These are phyloP conservation scores for Malacosoma neustria DNA, from an alignment of 2,888 invertebrate species.

Conservation along the genomic window DNA sequence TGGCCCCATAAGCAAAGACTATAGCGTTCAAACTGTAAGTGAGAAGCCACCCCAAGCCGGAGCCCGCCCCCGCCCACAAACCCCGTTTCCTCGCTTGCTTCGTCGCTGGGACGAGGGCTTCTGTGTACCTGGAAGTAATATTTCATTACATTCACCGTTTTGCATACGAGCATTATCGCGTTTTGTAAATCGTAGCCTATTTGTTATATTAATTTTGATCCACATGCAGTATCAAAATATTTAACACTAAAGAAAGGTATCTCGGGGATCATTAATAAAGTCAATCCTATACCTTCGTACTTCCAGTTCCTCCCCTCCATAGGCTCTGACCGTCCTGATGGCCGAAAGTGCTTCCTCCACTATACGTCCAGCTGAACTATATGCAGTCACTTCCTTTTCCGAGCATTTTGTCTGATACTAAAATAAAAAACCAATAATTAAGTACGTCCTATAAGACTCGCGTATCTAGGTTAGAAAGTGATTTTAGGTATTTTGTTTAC, in stretches of 20 bases:
- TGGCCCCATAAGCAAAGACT: conserved; percentile 86
- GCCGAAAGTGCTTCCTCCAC: conserved; percentile 85
- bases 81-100: conserved; percentile 75
- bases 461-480: no score
- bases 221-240: no score
- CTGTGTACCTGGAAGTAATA: conserved; percentile 45
- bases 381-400: conserved; percentile 77
- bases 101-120: conserved; percentile 70
- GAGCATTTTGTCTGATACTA: conserved; percentile 78
- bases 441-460: no score
- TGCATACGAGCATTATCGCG: no score
- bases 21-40: conserved; percentile 83
- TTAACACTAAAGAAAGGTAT: no score
- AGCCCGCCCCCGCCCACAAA: conserved; percentile 78
- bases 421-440: no score
- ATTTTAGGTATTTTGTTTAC: no score
- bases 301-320: conserved; percentile 78
- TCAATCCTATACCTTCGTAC: not conserved
- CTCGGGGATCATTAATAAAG: no score
- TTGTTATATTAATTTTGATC: no score
- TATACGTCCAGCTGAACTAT: conserved; percentile 82
- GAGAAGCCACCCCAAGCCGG: conserved; percentile 82
- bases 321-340: conserved; percentile 52
- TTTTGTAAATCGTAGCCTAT: no score
- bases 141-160: not conserved